Evolutionary conservation across 2,113 vertebrate genomes (phyloP), one percentile per base, ranked within the genome.

Genomic region (Indicator indicator): DNA sequence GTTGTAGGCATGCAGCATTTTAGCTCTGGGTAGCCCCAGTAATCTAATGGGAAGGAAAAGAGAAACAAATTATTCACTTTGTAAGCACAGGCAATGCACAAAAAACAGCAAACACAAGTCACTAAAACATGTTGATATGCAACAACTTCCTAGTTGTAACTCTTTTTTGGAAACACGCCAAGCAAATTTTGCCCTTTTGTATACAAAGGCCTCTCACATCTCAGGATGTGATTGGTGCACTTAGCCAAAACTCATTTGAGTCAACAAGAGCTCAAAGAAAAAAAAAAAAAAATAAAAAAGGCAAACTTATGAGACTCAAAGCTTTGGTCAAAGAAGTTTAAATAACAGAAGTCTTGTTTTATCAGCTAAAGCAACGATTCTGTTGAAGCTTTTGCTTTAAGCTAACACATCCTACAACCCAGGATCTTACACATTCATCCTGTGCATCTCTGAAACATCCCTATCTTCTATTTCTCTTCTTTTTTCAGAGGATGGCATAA

Each of bases 1-100:
- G 97, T 99, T 99, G 96, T 99, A 98, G 83, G 98, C 98, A 97
- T 98, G 97, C 90, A 99, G 98, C 86, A 98, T 98, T 98, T 99
- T 99, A 95, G 98, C 98, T 97, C 98, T 98, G 72, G 99, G 99
- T 94, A 99, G 97, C 67, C 99, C 98, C 97, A 99, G 97, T 78
- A 98, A 98, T 96, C 99, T 99, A 95, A 65, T 92, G 21, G 24
- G 55, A 16, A 3, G 2, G 23, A 1, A 5, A 76, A 69, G 14
- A 88, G 12, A 93, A 30, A 79, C 40, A 68, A 86, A 55, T 44
- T 44, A 78, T 14, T 80, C 30, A 58, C 42, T 80, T 64, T 50
- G n/a, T 46, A 92, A 67, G 54, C 26, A 80, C 52, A 58, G 65
- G 21, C 42, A 89, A 82, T 2, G 11, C 58, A 93, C 8, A 24